Conservation (phyloP, 2,888 invertebrate genomes). For the Fissipunctia ypsillon region DNA sequence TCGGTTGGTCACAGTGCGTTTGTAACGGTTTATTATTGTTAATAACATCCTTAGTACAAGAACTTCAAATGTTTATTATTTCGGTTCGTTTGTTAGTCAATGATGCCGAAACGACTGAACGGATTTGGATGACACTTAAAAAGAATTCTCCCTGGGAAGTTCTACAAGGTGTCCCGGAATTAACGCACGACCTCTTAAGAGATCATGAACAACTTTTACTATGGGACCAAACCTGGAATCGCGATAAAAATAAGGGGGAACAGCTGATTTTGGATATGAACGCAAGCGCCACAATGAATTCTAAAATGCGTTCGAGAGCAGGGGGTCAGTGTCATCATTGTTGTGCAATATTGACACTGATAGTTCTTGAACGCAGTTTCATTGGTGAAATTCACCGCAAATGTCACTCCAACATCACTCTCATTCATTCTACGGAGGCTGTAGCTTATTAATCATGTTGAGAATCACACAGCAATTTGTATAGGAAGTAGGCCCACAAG, state of each 20-base stretch:
- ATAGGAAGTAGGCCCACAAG: background rate
- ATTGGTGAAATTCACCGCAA: background rate
- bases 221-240: too few relatives aligned
- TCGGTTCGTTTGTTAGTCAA: background rate
- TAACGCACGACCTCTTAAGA: too few relatives aligned
- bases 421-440: background rate
- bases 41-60: background rate
- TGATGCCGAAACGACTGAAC: background rate
- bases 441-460: background rate
- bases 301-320: too few relatives aligned
- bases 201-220: too few relatives aligned
- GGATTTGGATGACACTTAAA: background rate
- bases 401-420: background rate
- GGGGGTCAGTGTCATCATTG: background rate
- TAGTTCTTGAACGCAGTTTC: background rate
- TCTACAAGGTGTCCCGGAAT: too few relatives aligned
- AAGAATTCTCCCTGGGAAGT: background rate
- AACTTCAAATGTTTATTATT: background rate
- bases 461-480: slow-evolving; percentile 6
- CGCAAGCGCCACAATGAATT: too few relatives aligned
- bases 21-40: slow-evolving; percentile 7
- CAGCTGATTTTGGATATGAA: too few relatives aligned
- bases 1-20: background rate
- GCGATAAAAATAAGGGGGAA: too few relatives aligned
- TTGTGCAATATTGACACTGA: background rate